Base-by-base conservation (phyloP, 1,140 invertebrate genomes). In the Zophobas atratus region DNA sequence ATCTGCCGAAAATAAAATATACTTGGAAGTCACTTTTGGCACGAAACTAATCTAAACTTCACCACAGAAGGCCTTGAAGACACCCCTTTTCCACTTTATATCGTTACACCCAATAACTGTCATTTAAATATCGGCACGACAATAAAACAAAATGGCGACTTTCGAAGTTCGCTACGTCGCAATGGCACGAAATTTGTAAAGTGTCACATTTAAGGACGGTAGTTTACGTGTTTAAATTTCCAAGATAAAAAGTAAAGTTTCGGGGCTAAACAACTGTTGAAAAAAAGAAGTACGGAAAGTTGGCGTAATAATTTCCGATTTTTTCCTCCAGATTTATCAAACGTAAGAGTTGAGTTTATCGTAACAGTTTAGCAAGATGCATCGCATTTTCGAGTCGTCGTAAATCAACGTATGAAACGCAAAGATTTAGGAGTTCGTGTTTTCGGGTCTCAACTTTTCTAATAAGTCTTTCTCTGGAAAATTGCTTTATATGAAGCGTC, bases 81-180 rank as follows among this genome's bases (percentile, higher is more conserved):
- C 73, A 63, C 57, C 35, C 71, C 73, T 75, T 75, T 75, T 60
- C 56, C 57, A 60, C 34, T 75, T 63, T 63, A 60, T 63, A 48
- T 75, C 57, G 73, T 63, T 75, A 75, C 51, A 75, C 39, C 73
- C 55, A 75, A 75, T 75, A 75, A 75, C 55, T 75, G 73, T 75
- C 73, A 75, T 75, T 75, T 75, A 75, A 75, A 75, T 75, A 75
- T 75, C 73, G 34, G 57, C 33, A 63, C 73, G 73, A 63, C 73
- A 75, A 75, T 75, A 75, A 75, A 75, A 75, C 56, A 75, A 75
- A 75, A 75, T 75, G 73, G 55, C 73, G 46, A 75, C 39, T 75
- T 63, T 60, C 6, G 57, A 48, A 63, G 51, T 60, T 75, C 35
- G 73, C 43, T n/a, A 32, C 6, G 41, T 43, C 39, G 55, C 55